A percentile compares a stretch with the other conserved stretches of the same genome.
These are phyloP conservation scores for Callithrix jacchus DNA, from an alignment of 2,113 vertebrate species.

Conservation along the genomic window DNA sequence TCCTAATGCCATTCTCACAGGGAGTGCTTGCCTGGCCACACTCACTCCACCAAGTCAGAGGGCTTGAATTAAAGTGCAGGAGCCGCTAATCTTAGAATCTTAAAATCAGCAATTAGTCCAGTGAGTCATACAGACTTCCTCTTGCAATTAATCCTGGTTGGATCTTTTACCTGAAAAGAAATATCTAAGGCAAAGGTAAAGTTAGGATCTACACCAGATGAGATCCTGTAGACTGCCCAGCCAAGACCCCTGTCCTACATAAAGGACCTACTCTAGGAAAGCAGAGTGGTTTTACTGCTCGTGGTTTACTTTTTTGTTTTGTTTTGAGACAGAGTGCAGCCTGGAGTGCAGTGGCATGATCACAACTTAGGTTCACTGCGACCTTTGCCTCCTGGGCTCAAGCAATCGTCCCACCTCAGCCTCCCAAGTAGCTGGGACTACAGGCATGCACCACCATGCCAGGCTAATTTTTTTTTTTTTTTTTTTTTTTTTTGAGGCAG, in stretches of 20 bases:
- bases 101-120: not conserved
- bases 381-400: too few species aligned
- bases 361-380: too few species aligned
- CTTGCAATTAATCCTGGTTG: not conserved
- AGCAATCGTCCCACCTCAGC: too few species aligned
- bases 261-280: not conserved
- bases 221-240: not conserved
- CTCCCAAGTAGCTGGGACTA: too few species aligned
- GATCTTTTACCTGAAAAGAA: conserved; percentile 34
- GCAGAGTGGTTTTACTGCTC: not conserved
- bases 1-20: not conserved
- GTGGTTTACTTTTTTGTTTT: too few species aligned
- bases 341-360: too few species aligned
- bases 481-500: too few species aligned
- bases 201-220: not conserved
- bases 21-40: not conserved
- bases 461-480: too few species aligned
- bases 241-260: not conserved
- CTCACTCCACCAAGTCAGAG: not conserved
- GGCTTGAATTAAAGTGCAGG: not conserved
- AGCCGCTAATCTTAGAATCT: not conserved
- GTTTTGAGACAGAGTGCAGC: too few species aligned
- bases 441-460: too few species aligned
- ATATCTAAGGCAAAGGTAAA: not conserved
- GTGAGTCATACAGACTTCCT: not conserved